Percentiles rank a stretch among this genome's conserved stretches.
Evolutionary conservation across 1,140 invertebrate species (phyloP).

Genomic region (Melitaea cinxia): DNA sequence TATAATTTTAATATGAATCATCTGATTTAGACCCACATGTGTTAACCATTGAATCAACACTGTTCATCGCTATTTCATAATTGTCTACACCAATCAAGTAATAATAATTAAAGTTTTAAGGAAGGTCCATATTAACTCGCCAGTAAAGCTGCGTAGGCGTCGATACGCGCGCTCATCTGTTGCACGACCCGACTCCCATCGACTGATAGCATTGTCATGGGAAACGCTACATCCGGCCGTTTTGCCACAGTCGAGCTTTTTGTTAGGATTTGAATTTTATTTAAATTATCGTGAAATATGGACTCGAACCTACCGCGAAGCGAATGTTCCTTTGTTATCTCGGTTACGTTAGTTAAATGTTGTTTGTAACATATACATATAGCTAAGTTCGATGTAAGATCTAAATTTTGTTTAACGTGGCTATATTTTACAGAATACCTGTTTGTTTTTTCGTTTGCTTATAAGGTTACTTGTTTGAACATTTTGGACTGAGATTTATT

Average conservation of each 20-base stretch:
- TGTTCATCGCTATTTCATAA: too few relatives aligned
- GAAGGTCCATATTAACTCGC: conserved; percentile 35
- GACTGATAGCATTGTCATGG: conserved; percentile 65
- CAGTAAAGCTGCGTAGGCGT: conserved; percentile 51
- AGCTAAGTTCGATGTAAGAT: too few relatives aligned
- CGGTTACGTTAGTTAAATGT: too few relatives aligned
- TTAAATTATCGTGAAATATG: conserved; percentile 16
- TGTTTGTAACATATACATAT: too few relatives aligned
- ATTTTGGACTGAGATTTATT: too few relatives aligned
- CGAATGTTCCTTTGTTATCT: conserved; percentile 1
- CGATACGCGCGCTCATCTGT: conserved; percentile 56
- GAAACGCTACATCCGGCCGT: conserved; percentile 55
- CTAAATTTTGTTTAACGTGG: too few relatives aligned
- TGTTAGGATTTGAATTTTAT: conserved; percentile 13
- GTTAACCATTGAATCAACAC: too few relatives aligned
- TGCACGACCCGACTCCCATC: conserved; percentile 45
- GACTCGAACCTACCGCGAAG: conserved; percentile 4
- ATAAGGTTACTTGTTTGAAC: too few relatives aligned
- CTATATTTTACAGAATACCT: too few relatives aligned
- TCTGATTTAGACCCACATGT: too few relatives aligned
- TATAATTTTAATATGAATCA: too few relatives aligned
- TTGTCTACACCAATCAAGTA: background rate
- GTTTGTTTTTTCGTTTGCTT: too few relatives aligned
- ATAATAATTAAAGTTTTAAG: background rate
- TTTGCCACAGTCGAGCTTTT: conserved; percentile 22